Percentiles rank a stretch among this genome's conserved stretches.
These are phyloP conservation scores for Phrynocephalus vlangalii DNA, from an alignment of 2,797 vertebrate genomes.

Conservation along the genomic window DNA sequence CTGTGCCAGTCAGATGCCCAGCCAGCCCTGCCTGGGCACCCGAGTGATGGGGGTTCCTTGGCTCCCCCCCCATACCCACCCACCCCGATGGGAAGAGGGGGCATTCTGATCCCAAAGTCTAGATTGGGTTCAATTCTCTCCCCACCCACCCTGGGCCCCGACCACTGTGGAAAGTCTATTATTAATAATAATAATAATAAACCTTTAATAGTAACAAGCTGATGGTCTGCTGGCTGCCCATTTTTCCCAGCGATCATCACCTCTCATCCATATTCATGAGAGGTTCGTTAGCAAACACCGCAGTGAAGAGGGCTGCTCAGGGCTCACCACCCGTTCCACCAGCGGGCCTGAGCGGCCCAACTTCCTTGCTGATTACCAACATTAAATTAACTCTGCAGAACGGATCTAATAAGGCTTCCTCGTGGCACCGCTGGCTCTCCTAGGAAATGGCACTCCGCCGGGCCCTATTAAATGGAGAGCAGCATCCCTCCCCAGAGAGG, in stretches of 20 bases:
- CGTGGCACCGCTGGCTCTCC: slow-evolving; percentile 54
- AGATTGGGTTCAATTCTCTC: background rate
- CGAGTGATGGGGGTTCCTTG: no score
- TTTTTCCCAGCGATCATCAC: slow-evolving; percentile 58
- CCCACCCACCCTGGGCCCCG: no score
- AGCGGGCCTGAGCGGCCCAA: slow-evolving; percentile 59
- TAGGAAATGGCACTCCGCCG: slow-evolving; percentile 66
- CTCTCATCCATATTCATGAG: slow-evolving; percentile 61
- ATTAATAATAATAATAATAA: slow-evolving; percentile 67
- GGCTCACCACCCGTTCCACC: slow-evolving; percentile 26
- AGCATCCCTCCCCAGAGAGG: slow-evolving; percentile 32
- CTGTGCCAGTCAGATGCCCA: no score
- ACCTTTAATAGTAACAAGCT: slow-evolving; percentile 68
- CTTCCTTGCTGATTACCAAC: slow-evolving; percentile 61
- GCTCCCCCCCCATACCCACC: no score
- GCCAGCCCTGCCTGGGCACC: background rate
- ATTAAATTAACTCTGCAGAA: slow-evolving; percentile 68
- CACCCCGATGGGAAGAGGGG: background rate
- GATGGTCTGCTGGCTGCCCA: slow-evolving; percentile 57
- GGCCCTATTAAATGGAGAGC: slow-evolving; percentile 60
- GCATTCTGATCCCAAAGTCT: no score
- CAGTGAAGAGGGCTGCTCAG: slow-evolving; percentile 56
- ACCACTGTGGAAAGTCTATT: slow-evolving; percentile 39
- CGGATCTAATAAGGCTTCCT: slow-evolving; percentile 62
- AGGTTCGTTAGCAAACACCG: slow-evolving; percentile 59